These are phyloP conservation scores for Meandrina meandrites DNA, from an alignment of 92 coral and sea anemone species.

Conservation along the genomic window DNA sequence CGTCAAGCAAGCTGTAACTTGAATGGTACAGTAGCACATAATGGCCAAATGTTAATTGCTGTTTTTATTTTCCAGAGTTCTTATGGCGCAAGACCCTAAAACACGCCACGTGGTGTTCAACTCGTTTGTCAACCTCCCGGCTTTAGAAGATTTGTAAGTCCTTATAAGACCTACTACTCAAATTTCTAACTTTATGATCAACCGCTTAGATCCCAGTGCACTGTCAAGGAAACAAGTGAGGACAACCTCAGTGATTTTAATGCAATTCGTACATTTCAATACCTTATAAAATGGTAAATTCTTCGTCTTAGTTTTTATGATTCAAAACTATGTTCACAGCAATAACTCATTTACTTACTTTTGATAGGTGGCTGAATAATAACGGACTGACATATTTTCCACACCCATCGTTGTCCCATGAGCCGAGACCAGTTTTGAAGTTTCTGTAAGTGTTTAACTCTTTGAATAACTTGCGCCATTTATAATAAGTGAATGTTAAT, in stretches of 20 bases:
- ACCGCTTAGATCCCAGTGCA: too few relatives aligned
- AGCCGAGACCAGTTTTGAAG: constrained; percentile 66
- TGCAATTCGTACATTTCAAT: too few relatives aligned
- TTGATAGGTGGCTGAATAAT: constrained; percentile 79
- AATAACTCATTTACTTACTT: neutral
- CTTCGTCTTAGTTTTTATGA: too few relatives aligned
- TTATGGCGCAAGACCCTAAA: constrained; percentile 70
- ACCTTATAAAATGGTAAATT: too few relatives aligned
- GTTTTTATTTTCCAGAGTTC: constrained; percentile 55
- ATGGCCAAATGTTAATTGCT: neutral
- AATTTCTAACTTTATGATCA: too few relatives aligned
- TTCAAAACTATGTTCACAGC: neutral
- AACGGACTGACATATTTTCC: constrained; percentile 82
- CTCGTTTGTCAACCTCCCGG: constrained; percentile 74
- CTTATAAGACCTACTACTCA: too few relatives aligned
- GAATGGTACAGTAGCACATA: too few relatives aligned
- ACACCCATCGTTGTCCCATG: constrained; percentile 83
- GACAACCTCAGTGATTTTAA: too few relatives aligned
- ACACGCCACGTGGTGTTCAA: constrained; percentile 82
- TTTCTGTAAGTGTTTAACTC: constrained; percentile 71
- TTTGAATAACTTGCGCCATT: neutral
- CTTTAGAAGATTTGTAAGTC: constrained; percentile 88
- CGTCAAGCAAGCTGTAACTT: too few relatives aligned
- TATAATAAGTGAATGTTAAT: too few relatives aligned
- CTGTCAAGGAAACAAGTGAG: too few relatives aligned